Conservation (phyloP, 2,797 vertebrate genomes). For the Pangasius sanitwongsei region DNA sequence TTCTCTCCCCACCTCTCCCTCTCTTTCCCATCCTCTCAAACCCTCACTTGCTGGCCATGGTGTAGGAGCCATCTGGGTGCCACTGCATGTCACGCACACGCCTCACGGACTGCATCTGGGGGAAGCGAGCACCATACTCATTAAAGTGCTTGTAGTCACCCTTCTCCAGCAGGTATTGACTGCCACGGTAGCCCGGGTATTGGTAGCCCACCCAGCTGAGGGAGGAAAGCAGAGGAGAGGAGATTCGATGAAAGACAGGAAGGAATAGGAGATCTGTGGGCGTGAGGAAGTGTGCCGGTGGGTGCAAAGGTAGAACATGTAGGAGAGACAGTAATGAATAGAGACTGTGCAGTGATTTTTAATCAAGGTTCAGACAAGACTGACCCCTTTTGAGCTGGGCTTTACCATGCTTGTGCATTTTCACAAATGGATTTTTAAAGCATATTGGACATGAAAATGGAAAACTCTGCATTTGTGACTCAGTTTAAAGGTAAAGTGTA, state of each 20-base stretch:
- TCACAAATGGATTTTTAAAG: constrained; percentile 1
- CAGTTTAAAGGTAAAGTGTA: background rate
- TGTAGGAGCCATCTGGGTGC: constrained; percentile 76
- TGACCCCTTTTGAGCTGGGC: constrained; percentile 12
- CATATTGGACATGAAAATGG: background rate
- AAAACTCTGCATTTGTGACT: background rate
- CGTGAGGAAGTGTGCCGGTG: constrained; percentile 11
- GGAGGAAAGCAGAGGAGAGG: constrained; percentile 27
- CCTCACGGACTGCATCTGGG: constrained; percentile 77
- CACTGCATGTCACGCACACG: constrained; percentile 79
- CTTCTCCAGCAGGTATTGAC: constrained; percentile 79
- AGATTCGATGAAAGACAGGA: constrained; percentile 23
- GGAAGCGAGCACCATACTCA: constrained; percentile 72
- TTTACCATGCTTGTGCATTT: background rate
- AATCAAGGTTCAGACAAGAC: constrained; percentile 20
- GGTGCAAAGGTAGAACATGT: constrained; percentile 32
- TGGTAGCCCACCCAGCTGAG: constrained; percentile 77
- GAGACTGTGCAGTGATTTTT: constrained; percentile 17
- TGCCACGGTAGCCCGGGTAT: constrained; percentile 78
- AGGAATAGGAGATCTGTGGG: constrained; percentile 2
- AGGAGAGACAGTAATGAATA: constrained; percentile 30
- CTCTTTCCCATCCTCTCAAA: constrained; percentile 66
- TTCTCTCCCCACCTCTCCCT: constrained; percentile 61
- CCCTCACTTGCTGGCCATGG: constrained; percentile 71
- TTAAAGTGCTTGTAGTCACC: constrained; percentile 78